A percentile compares a stretch with the other conserved stretches of the same genome.
Evolutionary conservation across 2,888 invertebrate species (phyloP).

Genomic region (Kryphioiulus occultus): DNA sequence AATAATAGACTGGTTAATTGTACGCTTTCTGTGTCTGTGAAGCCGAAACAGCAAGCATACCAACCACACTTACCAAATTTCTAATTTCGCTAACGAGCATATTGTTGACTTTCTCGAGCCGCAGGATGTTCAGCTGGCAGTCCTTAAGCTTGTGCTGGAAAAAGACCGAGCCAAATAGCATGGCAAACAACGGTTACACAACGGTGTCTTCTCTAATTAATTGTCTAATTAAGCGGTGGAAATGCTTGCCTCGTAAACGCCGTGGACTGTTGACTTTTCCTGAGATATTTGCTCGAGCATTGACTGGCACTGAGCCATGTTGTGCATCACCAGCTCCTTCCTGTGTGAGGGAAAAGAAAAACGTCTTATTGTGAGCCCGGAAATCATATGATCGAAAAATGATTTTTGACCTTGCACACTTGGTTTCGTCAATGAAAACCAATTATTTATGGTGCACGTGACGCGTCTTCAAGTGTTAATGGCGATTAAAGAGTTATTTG

Average conservation of each 20-base stretch:
- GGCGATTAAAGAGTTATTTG: neutral
- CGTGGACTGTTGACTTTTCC: constrained; percentile 44
- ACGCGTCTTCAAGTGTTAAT: neutral
- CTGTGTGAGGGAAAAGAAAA: constrained; percentile 10
- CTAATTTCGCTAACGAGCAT: constrained; percentile 56
- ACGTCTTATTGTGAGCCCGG: neutral
- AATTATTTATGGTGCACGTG: neutral
- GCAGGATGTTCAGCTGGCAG: constrained; percentile 55
- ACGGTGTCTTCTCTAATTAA: neutral
- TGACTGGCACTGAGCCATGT: constrained; percentile 44
- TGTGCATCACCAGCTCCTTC: constrained; percentile 45
- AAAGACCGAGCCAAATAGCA: neutral
- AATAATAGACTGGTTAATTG: neutral
- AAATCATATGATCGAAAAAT: neutral
- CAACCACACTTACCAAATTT: constrained; percentile 55
- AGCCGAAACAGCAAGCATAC: constrained; percentile 52
- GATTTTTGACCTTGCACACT: neutral
- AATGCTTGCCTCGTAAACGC: constrained; percentile 38
- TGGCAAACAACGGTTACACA: constrained; percentile 3
- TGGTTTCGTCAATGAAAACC: neutral
- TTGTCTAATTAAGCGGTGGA: constrained; percentile 4
- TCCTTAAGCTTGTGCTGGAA: constrained; percentile 53
- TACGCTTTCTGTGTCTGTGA: neutral
- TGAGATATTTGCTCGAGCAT: constrained; percentile 41
- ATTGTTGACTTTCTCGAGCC: constrained; percentile 56